These are phyloP conservation scores for Drosophila lacicola DNA, from an alignment of 2,888 invertebrate species.

Conservation along the genomic window DNA sequence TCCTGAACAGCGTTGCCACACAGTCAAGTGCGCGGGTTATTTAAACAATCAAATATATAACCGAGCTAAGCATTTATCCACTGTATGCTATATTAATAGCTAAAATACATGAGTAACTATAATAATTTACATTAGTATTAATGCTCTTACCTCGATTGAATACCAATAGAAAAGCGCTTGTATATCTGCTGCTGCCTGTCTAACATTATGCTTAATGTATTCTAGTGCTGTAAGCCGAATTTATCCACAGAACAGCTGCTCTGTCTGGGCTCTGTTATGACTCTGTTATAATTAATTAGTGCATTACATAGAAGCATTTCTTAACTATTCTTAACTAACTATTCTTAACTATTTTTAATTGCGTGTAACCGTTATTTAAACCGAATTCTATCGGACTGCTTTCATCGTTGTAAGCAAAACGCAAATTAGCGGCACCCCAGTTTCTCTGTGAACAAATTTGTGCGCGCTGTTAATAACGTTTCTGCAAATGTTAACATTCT, in stretches of 20 bases:
- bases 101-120: no score
- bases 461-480: constrained; percentile 24
- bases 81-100: background rate
- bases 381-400: no score
- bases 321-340: no score
- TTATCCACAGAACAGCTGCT: constrained; percentile 17
- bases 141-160: no score
- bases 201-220: no score
- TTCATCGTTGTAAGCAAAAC: background rate
- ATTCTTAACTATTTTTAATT: no score
- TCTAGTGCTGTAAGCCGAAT: no score
- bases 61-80: background rate
- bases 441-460: background rate
- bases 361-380: no score
- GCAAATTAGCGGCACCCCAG: no score
- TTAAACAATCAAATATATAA: constrained; percentile 7
- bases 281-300: background rate
- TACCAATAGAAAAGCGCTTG: no score
- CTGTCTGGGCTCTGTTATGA: background rate
- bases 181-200: background rate
- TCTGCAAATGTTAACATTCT: constrained; percentile 6
- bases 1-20: constrained; percentile 35
- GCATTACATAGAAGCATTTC: no score
- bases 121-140: no score
- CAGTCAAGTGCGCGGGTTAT: constrained; percentile 1